Conservation (phyloP, 1,140 invertebrate genomes). For the Trichoplusia ni region DNA sequence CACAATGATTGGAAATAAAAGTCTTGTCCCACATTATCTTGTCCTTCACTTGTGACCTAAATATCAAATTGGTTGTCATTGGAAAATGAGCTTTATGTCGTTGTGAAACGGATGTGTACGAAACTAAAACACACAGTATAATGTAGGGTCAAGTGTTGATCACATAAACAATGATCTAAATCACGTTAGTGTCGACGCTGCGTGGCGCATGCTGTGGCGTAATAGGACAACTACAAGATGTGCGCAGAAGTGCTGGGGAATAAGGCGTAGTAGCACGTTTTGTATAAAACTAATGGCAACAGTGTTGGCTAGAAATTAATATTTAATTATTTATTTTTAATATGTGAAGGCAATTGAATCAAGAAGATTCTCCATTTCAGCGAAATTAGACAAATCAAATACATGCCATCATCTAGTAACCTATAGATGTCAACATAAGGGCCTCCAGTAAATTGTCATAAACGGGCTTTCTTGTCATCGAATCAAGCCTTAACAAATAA, state of each 20-base stretch:
- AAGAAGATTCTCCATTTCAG: too few relatives aligned
- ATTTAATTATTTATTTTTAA: too few relatives aligned
- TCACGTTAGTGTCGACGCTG: constrained; percentile 11
- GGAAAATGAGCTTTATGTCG: not conserved
- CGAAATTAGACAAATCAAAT: too few relatives aligned
- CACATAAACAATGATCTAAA: constrained; percentile 28
- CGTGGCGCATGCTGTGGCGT: not conserved
- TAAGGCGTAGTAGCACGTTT: too few relatives aligned
- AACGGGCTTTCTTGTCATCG: too few relatives aligned
- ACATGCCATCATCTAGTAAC: too few relatives aligned
- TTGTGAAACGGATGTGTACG: not conserved
- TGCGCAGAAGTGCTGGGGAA: not conserved
- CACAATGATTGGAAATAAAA: constrained; percentile 24
- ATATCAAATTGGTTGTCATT: not conserved
- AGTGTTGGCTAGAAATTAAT: too few relatives aligned
- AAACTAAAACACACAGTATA: not conserved
- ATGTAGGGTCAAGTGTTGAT: constrained; percentile 19
- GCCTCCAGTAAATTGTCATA: too few relatives aligned
- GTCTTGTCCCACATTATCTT: not conserved
- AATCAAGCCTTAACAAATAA: not conserved
- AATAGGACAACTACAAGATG: not conserved
- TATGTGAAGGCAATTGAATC: too few relatives aligned
- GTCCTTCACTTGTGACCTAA: constrained; percentile 13
- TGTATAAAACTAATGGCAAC: too few relatives aligned
- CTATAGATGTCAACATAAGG: too few relatives aligned